A percentile compares a stretch with the other conserved stretches of the same genome.
Evolutionary conservation across 2,888 invertebrate genomes (phyloP).

Genomic region (Lasiommata megera): DNA sequence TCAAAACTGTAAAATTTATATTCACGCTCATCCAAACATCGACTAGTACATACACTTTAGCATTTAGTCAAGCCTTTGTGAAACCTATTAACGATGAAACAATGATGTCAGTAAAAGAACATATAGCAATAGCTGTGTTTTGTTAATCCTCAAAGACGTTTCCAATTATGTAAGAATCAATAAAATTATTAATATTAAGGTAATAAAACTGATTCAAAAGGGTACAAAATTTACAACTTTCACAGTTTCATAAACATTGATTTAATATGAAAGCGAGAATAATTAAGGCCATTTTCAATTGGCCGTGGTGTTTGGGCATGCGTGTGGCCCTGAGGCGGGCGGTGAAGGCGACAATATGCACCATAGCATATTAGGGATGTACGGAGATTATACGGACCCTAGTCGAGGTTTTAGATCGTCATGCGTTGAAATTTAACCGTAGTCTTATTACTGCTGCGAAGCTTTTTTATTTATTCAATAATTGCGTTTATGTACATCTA

Average conservation of each 20-base stretch:
- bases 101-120: no score
- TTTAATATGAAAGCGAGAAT: conserved; percentile 33
- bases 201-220: conserved; percentile 22
- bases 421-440: no score
- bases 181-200: conserved; percentile 16
- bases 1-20: no score
- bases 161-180: neutral
- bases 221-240: conserved; percentile 19
- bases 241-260: conserved; percentile 25
- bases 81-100: no score
- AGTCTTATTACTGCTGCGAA: no score
- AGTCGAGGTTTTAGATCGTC: neutral
- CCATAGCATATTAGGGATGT: conserved; percentile 7
- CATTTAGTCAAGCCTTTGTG: no score
- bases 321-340: conserved; percentile 45
- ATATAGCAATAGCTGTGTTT: no score
- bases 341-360: conserved; percentile 39
- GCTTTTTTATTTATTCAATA: no score
- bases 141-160: neutral
- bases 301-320: conserved; percentile 50
- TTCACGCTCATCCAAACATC: no score
- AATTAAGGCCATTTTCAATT: conserved; percentile 43
- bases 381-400: neutral
- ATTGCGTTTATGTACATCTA: no score
- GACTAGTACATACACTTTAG: no score